Evolutionary conservation across 35 echinoderm and acorn worm genomes (phyloP).

Genomic region (Patiria miniata): DNA sequence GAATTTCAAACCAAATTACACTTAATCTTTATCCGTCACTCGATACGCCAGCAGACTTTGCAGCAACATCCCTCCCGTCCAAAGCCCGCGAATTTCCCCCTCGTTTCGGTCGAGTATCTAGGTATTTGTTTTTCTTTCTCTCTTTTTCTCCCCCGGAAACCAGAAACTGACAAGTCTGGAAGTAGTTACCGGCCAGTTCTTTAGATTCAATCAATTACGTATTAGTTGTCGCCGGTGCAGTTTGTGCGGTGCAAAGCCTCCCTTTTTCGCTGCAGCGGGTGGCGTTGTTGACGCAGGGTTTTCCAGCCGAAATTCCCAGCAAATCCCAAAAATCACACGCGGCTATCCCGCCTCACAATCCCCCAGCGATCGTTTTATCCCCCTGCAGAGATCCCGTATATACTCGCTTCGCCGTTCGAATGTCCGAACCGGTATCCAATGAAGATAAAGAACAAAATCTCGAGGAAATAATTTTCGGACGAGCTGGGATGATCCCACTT

Average conservation of each 20-base stretch:
- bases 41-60: constrained; percentile 12
- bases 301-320: neutral
- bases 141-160: constrained; percentile 20
- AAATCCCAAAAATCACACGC: neutral
- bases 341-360: neutral
- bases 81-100: neutral
- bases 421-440: neutral
- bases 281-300: constrained; percentile 5
- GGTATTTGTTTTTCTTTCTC: neutral
- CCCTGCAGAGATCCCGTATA: neutral
- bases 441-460: neutral
- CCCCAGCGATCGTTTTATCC: neutral
- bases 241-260: neutral
- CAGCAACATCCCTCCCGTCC: neutral
- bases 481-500: constrained; percentile 1
- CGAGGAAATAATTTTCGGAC: neutral
- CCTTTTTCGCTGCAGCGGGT: neutral
- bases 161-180: constrained; percentile 25
- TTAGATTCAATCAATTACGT: constrained; percentile 26
- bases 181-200: neutral
- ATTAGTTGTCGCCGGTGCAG: constrained; percentile 14
- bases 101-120: neutral
- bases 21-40: neutral
- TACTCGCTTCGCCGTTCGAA: neutral
- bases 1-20: constrained; percentile 19